Evolutionary conservation across 2,888 invertebrate genomes (phyloP).

Genomic region (Patella caerulea): DNA sequence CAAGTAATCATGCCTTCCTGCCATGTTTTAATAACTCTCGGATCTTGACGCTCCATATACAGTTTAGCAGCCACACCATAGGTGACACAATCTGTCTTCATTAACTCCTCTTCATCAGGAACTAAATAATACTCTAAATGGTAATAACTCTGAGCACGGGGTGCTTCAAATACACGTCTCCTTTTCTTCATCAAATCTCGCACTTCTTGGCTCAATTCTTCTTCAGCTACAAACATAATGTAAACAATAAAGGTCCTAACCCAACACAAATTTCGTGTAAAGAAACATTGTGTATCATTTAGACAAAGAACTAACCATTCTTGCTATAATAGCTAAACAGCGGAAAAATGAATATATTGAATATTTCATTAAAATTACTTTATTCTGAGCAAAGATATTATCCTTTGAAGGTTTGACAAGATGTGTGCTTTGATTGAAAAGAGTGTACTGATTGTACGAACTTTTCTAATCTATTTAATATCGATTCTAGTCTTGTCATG

Average conservation of each 20-base stretch:
- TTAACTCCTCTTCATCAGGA: conserved; percentile 62
- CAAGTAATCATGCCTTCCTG: conserved; percentile 68
- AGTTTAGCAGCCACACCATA: conserved; percentile 69
- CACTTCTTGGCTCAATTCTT: conserved; percentile 54
- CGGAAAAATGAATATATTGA: too few species aligned
- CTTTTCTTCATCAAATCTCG: conserved; percentile 56
- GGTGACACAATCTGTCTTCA: conserved; percentile 68
- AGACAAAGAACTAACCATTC: too few species aligned
- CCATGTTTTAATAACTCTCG: conserved; percentile 68
- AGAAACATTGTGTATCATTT: too few species aligned
- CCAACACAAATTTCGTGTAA: too few species aligned
- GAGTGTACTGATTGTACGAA: too few species aligned
- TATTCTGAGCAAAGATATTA: too few species aligned
- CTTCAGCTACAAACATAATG: conserved; percentile 39
- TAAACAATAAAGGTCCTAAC: background rate
- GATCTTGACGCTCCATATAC: conserved; percentile 66
- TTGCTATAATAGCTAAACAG: too few species aligned
- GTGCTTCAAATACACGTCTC: conserved; percentile 65
- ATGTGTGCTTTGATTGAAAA: too few species aligned
- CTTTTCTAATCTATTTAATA: too few species aligned
- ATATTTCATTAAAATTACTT: too few species aligned
- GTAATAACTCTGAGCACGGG: conserved; percentile 67
- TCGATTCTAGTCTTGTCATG: too few species aligned
- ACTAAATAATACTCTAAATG: conserved; percentile 68
- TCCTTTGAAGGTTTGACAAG: too few species aligned